phyloP scores from a whole-genome alignment of 2,797 vertebrate species.

The Gorsachius magnificus region DNA sequence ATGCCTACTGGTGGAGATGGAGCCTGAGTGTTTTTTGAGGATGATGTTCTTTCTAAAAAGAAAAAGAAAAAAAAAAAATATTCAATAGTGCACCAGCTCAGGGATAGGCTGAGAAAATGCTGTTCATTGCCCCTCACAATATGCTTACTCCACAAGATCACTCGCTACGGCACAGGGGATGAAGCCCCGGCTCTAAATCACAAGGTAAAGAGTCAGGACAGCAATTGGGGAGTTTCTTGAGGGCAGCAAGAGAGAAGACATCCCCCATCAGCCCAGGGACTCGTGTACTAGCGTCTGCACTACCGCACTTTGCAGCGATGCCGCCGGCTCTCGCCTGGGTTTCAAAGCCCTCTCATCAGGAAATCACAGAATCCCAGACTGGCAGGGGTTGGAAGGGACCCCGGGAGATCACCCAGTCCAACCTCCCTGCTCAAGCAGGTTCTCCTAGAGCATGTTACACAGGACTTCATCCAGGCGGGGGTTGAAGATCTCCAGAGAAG shows the following conservation, averaged over 20 bases:
- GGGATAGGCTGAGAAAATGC: background rate
- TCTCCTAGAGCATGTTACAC: too few relatives aligned
- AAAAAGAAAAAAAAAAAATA: background rate
- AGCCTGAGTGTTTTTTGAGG: slow-evolving; percentile 87
- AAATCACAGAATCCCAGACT: too few relatives aligned
- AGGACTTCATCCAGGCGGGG: too few relatives aligned
- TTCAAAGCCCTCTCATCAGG: background rate
- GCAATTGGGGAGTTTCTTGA: background rate
- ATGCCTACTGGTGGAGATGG: slow-evolving; percentile 77
- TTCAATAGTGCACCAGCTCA: background rate
- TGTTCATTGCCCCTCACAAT: background rate
- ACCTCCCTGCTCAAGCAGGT: too few relatives aligned
- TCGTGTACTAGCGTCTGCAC: background rate
- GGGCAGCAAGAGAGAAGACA: background rate
- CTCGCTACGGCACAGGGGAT: fast-evolving
- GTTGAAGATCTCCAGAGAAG: too few relatives aligned
- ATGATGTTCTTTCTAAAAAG: slow-evolving; percentile 75
- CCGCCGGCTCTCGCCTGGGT: fast-evolving
- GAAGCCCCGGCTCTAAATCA: background rate
- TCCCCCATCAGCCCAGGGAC: background rate
- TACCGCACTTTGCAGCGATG: fast-evolving
- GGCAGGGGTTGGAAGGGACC: too few relatives aligned
- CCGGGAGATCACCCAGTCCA: too few relatives aligned
- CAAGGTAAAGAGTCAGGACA: background rate
- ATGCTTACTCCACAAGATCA: background rate